These are phyloP conservation scores for Sebastes diaconus DNA, from an alignment of 2,797 vertebrate genomes.

Conservation along the genomic window DNA sequence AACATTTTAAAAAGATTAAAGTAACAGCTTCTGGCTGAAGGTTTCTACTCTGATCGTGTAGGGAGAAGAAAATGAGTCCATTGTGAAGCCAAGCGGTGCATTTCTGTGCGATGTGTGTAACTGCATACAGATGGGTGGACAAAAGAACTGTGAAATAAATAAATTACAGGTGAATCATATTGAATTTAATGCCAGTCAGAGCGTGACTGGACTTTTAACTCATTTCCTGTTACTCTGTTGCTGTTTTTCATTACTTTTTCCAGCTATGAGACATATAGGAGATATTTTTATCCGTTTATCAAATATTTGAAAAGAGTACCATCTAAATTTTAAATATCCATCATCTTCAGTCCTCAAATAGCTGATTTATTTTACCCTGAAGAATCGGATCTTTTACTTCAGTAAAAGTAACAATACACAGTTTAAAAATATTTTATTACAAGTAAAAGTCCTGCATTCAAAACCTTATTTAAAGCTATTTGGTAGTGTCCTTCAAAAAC, in stretches of 20 bases:
- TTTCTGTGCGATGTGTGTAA: constrained; percentile 12
- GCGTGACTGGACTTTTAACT: not conserved
- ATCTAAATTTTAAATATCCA: not conserved
- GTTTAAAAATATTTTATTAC: not conserved
- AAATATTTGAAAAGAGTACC: not conserved
- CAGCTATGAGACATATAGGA: not conserved
- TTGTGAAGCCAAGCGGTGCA: not conserved
- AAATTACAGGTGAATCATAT: constrained; percentile 9
- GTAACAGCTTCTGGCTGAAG: not conserved
- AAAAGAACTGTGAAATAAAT: not conserved
- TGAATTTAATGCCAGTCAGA: not conserved
- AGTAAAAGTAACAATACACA: not conserved
- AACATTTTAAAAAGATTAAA: not conserved
- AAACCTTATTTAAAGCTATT: not conserved
- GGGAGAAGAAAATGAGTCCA: not conserved
- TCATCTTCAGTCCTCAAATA: not conserved
- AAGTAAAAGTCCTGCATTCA: not conserved
- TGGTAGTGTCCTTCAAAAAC: no score
- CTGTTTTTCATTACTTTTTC: not conserved
- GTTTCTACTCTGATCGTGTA: not conserved
- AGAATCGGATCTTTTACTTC: no score
- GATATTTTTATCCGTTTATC: not conserved
- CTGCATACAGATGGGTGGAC: not conserved
- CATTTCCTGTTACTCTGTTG: not conserved
- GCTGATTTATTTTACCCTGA: not conserved